Conservation (phyloP, 1,140 invertebrate species). For the Tetramorium parvispinum region DNA sequence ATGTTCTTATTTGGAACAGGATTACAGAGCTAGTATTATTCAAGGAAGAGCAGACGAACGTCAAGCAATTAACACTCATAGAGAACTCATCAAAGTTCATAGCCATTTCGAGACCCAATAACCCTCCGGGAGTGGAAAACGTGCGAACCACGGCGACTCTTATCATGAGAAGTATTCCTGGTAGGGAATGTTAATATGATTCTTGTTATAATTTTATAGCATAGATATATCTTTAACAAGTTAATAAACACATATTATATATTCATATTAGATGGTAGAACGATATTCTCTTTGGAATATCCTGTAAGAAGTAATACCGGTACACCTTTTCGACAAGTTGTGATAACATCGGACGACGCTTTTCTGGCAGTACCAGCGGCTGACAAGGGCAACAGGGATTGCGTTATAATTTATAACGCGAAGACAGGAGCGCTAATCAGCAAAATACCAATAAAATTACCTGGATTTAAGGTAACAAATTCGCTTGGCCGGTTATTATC, state of each 20-base stretch:
- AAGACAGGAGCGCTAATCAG: conserved; percentile 93
- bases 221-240: not conserved
- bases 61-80: conserved; percentile 94
- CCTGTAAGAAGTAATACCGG: conserved; percentile 89
- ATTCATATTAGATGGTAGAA: conserved; percentile 88
- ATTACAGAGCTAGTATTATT: conserved; percentile 93
- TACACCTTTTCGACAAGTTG: conserved; percentile 89
- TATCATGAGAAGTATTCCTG: conserved; percentile 90
- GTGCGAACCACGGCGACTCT: conserved; percentile 88
- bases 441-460: conserved; percentile 90
- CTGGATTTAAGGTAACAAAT: conserved; percentile 87
- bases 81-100: conserved; percentile 94
- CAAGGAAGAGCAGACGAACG: conserved; percentile 93
- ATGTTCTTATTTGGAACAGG: conserved; percentile 97
- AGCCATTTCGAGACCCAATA: conserved; percentile 91
- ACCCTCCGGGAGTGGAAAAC: conserved; percentile 87
- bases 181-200: conserved; percentile 80
- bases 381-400: conserved; percentile 94
- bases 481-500: not conserved
- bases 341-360: conserved; percentile 93
- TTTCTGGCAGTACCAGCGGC: conserved; percentile 92
- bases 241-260: not conserved
- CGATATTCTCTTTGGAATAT: conserved; percentile 93
- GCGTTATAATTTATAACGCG: conserved; percentile 93
- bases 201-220: not conserved